A percentile compares a stretch with the other conserved stretches of the same genome.
Conservation (phyloP, 2,888 invertebrate species). For the Cartodere bifasciata region DNA sequence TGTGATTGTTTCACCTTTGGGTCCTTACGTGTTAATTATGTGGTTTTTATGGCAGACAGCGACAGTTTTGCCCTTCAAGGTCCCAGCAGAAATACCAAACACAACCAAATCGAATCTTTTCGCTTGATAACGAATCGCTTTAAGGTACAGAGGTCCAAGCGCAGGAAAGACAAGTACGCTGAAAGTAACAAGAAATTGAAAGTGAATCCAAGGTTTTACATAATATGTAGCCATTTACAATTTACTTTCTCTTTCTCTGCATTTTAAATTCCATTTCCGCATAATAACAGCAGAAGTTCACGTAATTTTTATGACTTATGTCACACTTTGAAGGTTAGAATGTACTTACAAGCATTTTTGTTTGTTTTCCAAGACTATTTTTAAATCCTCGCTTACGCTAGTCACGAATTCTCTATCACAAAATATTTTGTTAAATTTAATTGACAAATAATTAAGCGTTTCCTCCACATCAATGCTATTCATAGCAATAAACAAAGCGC, state of each 20-base stretch:
- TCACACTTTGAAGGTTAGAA: not conserved
- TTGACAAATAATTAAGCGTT: conserved; percentile 23
- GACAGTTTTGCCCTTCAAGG: conserved; percentile 17
- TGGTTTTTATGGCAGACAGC: conserved; percentile 25
- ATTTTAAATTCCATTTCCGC: conserved; percentile 28
- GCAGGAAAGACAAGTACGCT: conserved; percentile 28
- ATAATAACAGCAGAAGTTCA: conserved; percentile 14
- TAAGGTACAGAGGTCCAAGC: conserved; percentile 27
- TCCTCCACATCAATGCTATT: conserved; percentile 22
- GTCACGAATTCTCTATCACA: conserved; percentile 27
- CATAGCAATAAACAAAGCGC: conserved; percentile 21
- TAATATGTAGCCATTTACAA: conserved; percentile 32
- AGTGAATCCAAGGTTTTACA: conserved; percentile 34
- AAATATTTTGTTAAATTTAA: conserved; percentile 26
- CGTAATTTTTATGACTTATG: not conserved
- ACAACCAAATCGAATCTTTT: conserved; percentile 25
- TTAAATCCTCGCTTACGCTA: conserved; percentile 25
- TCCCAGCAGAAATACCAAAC: conserved; percentile 18
- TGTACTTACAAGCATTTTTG: conserved; percentile 22
- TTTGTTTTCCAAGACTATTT: conserved; percentile 20
- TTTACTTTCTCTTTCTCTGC: conserved; percentile 32
- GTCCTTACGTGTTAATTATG: conserved; percentile 22
- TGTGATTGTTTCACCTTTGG: conserved; percentile 2
- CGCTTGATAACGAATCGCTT: conserved; percentile 27
- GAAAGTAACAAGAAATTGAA: too few relatives aligned